These are phyloP conservation scores for Hypena proboscidalis DNA, from an alignment of 2,888 invertebrate species.

Conservation along the genomic window DNA sequence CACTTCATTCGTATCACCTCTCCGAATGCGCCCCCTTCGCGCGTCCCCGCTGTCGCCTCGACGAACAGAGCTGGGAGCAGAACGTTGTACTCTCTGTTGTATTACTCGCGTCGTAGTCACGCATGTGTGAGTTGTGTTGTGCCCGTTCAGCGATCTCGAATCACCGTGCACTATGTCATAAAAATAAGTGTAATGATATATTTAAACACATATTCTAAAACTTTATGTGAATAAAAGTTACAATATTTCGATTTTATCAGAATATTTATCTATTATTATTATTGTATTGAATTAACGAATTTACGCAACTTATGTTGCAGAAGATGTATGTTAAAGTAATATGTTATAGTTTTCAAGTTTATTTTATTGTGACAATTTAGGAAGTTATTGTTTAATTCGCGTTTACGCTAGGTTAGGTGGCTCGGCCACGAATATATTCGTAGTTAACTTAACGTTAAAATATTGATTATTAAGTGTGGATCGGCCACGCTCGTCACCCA, in stretches of 20 bases:
- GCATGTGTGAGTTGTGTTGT: slow-evolving; percentile 21
- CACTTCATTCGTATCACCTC: slow-evolving; percentile 69
- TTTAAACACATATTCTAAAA: slow-evolving; percentile 84
- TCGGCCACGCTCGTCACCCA: slow-evolving; percentile 50
- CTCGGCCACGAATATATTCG: slow-evolving; percentile 72
- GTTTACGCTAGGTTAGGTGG: slow-evolving; percentile 83
- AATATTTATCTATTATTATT: slow-evolving; percentile 77
- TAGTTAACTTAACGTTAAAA: slow-evolving; percentile 66
- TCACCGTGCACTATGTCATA: slow-evolving; percentile 75
- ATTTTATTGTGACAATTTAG: slow-evolving; percentile 80
- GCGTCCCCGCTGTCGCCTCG: background rate
- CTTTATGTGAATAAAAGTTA: slow-evolving; percentile 80
- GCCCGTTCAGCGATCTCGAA: slow-evolving; percentile 68
- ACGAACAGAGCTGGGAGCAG: background rate
- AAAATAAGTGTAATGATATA: slow-evolving; percentile 71
- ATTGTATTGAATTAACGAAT: slow-evolving; percentile 81
- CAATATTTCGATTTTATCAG: slow-evolving; percentile 78
- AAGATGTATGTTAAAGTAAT: slow-evolving; percentile 63
- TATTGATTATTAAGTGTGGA: slow-evolving; percentile 52
- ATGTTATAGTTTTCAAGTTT: slow-evolving; percentile 78
- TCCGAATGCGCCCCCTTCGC: slow-evolving; percentile 68
- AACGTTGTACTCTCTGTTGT: no score
- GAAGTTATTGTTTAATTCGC: slow-evolving; percentile 76
- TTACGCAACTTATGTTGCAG: slow-evolving; percentile 65
- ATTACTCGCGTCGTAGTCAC: no score